phyloP scores from a whole-genome alignment of 2,113 vertebrate genomes.

The Malurus alboscapulatus region DNA sequence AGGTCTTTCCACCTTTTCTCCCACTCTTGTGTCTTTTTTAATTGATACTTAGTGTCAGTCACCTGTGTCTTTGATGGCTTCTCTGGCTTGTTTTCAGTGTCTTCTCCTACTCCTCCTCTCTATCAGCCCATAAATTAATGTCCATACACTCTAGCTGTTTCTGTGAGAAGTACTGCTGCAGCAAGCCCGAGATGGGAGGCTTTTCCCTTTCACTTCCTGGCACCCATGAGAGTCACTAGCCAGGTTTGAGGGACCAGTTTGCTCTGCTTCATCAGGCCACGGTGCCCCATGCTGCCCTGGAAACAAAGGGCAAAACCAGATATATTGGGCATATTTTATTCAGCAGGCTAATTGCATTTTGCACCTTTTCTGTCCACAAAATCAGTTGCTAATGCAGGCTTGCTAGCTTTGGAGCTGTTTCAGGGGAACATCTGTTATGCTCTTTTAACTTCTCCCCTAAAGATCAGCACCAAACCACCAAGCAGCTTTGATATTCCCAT shows the following conservation, averaged over 20 bases:
- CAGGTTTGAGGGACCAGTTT: not conserved
- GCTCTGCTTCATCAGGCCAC: not conserved
- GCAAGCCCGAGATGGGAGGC: fast-evolving
- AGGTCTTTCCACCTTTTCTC: not conserved
- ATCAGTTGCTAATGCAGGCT: not conserved
- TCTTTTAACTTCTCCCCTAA: not conserved
- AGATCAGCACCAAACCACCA: not conserved
- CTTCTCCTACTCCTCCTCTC: not conserved
- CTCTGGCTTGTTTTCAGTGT: not conserved
- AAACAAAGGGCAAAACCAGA: not conserved
- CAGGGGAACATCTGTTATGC: not conserved
- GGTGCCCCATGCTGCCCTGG: not conserved
- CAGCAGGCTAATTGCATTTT: not conserved
- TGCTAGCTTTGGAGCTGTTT: not conserved
- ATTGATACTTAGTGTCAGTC: fast-evolving
- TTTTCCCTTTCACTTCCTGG: not conserved
- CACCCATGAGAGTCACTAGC: not conserved
- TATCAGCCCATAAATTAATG: not conserved
- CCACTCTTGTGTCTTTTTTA: fast-evolving
- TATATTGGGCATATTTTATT: not conserved
- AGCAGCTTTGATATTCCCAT: not conserved
- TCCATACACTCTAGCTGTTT: not conserved
- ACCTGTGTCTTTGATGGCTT: fast-evolving
- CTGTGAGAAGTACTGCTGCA: not conserved
- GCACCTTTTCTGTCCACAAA: not conserved